Evolutionary conservation across 2,797 vertebrate species (phyloP).

Genomic region (Enteromius argenteus): DNA sequence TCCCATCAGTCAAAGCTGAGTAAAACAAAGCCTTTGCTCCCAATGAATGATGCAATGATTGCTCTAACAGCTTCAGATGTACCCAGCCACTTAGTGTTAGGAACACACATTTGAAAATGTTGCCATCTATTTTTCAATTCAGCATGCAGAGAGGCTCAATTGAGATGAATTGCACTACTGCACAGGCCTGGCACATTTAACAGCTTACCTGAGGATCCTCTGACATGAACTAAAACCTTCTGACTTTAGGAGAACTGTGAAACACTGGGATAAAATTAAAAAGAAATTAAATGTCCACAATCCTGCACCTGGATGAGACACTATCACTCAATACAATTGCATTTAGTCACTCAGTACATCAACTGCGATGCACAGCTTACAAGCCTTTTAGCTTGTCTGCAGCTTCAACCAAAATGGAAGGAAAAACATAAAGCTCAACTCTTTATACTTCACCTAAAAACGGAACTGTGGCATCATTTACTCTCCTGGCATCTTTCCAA

Average conservation of each 20-base stretch:
- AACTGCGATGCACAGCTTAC: constrained; percentile 17
- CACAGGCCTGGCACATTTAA: constrained; percentile 60
- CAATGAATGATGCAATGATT: constrained; percentile 62
- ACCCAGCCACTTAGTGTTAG: constrained; percentile 52
- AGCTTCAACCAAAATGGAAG: background rate
- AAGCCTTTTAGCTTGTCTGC: background rate
- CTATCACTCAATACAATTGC: constrained; percentile 43
- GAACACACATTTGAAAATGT: constrained; percentile 64
- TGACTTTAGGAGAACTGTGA: constrained; percentile 64
- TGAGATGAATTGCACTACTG: constrained; percentile 67
- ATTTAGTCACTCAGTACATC: constrained; percentile 27
- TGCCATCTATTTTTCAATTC: constrained; percentile 65
- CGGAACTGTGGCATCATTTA: background rate
- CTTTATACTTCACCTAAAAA: background rate
- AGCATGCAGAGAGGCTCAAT: constrained; percentile 60
- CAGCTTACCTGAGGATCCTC: constrained; percentile 55
- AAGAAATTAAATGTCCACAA: constrained; percentile 50
- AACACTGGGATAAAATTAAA: constrained; percentile 51
- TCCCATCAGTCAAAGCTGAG: constrained; percentile 50
- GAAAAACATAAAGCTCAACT: background rate
- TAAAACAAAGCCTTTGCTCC: constrained; percentile 43
- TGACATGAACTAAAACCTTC: constrained; percentile 65
- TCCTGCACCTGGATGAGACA: constrained; percentile 41
- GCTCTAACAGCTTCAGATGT: constrained; percentile 51
- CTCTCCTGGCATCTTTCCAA: background rate